These are phyloP conservation scores for Coleophora deauratella DNA, from an alignment of 2,888 invertebrate species.

Conservation along the genomic window DNA sequence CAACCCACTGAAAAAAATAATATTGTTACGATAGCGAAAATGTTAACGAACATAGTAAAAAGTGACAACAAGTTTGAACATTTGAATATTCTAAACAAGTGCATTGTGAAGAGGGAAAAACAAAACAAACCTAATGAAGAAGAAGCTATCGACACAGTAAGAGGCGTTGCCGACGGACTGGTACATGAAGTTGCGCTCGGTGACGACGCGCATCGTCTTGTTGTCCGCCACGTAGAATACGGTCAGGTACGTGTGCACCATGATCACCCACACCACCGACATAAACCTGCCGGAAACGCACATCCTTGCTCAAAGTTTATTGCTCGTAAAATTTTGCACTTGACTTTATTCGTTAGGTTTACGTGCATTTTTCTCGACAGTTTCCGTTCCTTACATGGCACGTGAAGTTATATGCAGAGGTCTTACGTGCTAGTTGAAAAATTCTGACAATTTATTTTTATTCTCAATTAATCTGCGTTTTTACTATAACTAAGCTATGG, in stretches of 20 bases:
- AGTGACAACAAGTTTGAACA: too few relatives aligned
- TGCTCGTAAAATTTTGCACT: too few relatives aligned
- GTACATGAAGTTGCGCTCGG: constrained; percentile 84
- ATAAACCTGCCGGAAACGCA: constrained; percentile 66
- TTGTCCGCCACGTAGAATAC: constrained; percentile 85
- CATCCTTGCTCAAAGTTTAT: too few relatives aligned
- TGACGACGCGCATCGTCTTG: constrained; percentile 80
- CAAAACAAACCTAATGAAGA: constrained; percentile 81
- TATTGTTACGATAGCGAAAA: neutral
- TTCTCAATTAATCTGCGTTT: too few relatives aligned
- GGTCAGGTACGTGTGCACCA: constrained; percentile 89
- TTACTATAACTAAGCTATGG: too few relatives aligned
- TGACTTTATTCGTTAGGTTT: too few relatives aligned
- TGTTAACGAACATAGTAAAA: too few relatives aligned
- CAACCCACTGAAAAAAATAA: constrained; percentile 74
- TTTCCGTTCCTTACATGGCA: too few relatives aligned
- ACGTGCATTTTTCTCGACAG: too few relatives aligned
- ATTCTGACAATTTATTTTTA: too few relatives aligned
- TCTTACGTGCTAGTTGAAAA: too few relatives aligned
- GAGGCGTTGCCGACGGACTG: constrained; percentile 90
- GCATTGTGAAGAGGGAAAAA: neutral
- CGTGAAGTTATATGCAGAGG: too few relatives aligned
- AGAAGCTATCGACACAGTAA: constrained; percentile 90
- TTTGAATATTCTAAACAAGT: neutral
- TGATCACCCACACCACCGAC: constrained; percentile 87